phyloP scores from a whole-genome alignment of 2,797 vertebrate genomes.

The Acanthiza pusilla region DNA sequence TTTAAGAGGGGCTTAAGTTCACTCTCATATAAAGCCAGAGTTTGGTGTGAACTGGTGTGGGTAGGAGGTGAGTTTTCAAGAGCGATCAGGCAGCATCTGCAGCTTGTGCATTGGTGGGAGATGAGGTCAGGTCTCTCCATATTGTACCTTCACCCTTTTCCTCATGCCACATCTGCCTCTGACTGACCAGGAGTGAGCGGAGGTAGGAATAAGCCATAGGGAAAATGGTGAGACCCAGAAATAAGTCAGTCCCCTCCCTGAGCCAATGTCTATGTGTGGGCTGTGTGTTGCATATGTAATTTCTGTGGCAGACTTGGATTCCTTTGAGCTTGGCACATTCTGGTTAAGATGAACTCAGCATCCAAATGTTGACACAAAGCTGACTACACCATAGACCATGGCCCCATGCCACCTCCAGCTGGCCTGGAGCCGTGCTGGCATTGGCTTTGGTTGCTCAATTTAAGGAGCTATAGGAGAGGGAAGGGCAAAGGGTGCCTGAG shows the following conservation, averaged over 20 bases:
- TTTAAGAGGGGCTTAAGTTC: not conserved
- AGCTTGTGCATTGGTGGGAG: not conserved
- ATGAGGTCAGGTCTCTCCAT: not conserved
- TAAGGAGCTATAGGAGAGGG: not conserved
- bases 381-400: conserved; percentile 26
- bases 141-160: not conserved
- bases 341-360: conserved; percentile 33
- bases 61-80: not conserved
- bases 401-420: conserved; percentile 5
- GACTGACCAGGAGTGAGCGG: not conserved
- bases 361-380: conserved; percentile 25
- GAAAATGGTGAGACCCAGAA: not conserved
- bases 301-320: conserved; percentile 4
- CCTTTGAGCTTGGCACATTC: conserved; percentile 27
- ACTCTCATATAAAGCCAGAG: not conserved
- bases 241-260: not conserved
- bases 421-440: not conserved
- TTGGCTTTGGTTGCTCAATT: not conserved
- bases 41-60: not conserved
- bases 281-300: not conserved
- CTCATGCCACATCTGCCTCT: not conserved
- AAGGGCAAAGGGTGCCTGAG: conserved; percentile 5
- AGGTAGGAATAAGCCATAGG: not conserved
- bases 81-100: not conserved
- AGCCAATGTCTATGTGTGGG: not conserved